Evolutionary conservation across 2,113 vertebrate genomes (phyloP), one percentile per base, ranked within the genome.

Genomic region (Zosterops pallidus): DNA sequence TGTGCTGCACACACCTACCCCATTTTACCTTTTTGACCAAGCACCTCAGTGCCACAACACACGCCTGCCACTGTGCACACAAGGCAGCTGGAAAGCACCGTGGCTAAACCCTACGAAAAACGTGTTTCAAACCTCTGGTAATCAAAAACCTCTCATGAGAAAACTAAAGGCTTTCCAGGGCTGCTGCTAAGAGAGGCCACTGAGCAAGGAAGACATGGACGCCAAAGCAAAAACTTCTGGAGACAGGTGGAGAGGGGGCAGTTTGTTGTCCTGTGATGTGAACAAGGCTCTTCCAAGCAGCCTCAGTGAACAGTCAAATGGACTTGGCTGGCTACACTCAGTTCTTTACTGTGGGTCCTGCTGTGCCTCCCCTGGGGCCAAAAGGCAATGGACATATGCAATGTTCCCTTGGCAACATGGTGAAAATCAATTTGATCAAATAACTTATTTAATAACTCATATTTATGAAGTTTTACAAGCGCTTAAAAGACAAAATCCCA

Each of bases 131-230:
- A 72, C 65, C 47, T 62, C 49, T 67, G 85, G 69, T 71, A 95
- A 92, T 87, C 86, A 60, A 33, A 87, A n/a, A 17, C 5, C 31
- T 82, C 88, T 84, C 28, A 31, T 5, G 31, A 96, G 70, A 81
- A 96, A 95, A 95, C 31, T 24, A 5, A 91, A 68, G n/a, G 79
- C 72, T 85, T 95, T 93, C 75, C 89, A 92, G 59, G 94, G 86
- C 24, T 71, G 14, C 2, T 50, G 59, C 70, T 63, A 69, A 75
- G 21, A 63, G 70, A 94, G 35, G 42, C 55, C 25, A 42, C 20
- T 39, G 75, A 71, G 69, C 24, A 83, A 86, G 22, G 50, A 77
- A 79, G 85, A 63, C 1, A 10, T 2, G 6, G n/a, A 82, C 15
- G 75, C 1, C 41, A 29, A 50, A 83, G n/a, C 4, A 72, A 89